Conservation (phyloP, 2,888 invertebrate species). For the Acanthopleura granulata region DNA sequence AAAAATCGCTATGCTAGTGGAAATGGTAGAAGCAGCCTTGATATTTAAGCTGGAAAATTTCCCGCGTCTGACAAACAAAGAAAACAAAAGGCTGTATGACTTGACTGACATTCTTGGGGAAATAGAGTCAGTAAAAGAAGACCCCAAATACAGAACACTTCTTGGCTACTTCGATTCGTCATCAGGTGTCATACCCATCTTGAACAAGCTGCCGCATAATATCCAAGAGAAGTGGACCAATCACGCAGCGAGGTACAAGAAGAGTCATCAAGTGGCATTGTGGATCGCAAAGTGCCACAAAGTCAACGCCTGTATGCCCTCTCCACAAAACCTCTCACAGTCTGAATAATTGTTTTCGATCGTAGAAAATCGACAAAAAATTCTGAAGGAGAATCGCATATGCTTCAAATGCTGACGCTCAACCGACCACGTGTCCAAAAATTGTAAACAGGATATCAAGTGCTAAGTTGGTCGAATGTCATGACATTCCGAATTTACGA, state of each 20-base stretch:
- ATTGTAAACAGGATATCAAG: constrained; percentile 25
- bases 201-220: background rate
- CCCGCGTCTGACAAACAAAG: constrained; percentile 29
- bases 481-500: constrained; percentile 27
- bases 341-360: constrained; percentile 25
- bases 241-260: background rate
- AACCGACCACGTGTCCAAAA: constrained; percentile 14
- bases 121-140: constrained; percentile 30
- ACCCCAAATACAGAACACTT: constrained; percentile 24
- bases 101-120: constrained; percentile 26
- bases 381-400: constrained; percentile 23
- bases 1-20: constrained; percentile 33
- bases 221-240: constrained; percentile 20
- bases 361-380: constrained; percentile 23
- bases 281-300: constrained; percentile 17
- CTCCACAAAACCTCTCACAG: constrained; percentile 24
- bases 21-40: constrained; percentile 28
- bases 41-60: constrained; percentile 30
- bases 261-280: constrained; percentile 19
- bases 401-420: constrained; percentile 30
- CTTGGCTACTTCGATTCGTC: constrained; percentile 21
- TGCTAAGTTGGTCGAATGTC: constrained; percentile 29
- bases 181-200: constrained; percentile 14
- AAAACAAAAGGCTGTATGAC: constrained; percentile 15
- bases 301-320: constrained; percentile 3